phyloP scores from a whole-genome alignment of 2,113 vertebrate species.

The Tragulus kanchil region DNA sequence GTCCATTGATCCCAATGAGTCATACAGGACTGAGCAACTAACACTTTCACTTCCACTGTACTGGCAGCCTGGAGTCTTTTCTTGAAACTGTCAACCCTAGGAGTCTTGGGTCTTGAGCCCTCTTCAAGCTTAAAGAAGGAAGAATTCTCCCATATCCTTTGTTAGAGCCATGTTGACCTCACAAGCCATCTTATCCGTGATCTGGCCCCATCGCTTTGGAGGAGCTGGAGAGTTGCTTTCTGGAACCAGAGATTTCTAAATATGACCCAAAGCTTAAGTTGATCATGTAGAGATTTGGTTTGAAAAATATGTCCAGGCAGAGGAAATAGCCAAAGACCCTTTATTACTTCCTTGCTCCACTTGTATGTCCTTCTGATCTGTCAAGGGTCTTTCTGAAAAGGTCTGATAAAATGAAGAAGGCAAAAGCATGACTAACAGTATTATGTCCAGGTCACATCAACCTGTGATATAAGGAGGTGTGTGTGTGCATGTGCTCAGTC shows the following conservation, averaged over 20 bases:
- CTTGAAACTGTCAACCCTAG: not conserved
- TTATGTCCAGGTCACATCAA: not conserved
- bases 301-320: not conserved
- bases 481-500: not conserved
- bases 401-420: not conserved
- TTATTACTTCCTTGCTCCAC: not conserved
- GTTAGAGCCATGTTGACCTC: not conserved
- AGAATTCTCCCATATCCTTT: not conserved
- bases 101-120: not conserved
- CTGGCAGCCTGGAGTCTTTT: not conserved
- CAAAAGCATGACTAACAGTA: not conserved
- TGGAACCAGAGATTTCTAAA: not conserved
- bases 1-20: not conserved
- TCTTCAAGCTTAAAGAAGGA: not conserved
- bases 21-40: too few relatives aligned
- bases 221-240: not conserved
- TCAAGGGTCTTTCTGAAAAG: not conserved
- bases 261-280: not conserved
- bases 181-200: not conserved
- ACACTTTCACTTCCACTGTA: too few relatives aligned
- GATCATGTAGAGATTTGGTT: not conserved
- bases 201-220: too few relatives aligned
- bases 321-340: not conserved
- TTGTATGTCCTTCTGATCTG: not conserved
- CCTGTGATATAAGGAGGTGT: not conserved